These are phyloP conservation scores for Imbricaverruca yamaguchii DNA, from an alignment of 2,888 invertebrate species.

Conservation along the genomic window DNA sequence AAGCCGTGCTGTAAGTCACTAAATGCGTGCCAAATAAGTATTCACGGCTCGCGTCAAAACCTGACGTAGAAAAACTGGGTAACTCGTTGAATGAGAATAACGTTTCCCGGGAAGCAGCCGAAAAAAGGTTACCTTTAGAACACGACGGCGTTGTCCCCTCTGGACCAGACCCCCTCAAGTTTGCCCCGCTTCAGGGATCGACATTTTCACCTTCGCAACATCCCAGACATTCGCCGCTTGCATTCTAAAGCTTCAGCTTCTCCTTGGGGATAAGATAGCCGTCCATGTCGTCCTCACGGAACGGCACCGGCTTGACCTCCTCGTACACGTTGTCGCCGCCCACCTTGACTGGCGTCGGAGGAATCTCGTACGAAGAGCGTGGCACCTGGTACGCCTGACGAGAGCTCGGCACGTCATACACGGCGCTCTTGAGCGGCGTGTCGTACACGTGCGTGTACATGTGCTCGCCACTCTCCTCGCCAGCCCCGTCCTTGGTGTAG, in stretches of 20 bases:
- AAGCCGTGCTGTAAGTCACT: too few relatives aligned
- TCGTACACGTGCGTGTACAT: constrained; percentile 5
- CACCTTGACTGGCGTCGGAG: not conserved
- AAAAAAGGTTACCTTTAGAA: too few relatives aligned
- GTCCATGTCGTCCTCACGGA: not conserved
- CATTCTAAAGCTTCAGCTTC: not conserved
- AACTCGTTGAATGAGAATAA: too few relatives aligned
- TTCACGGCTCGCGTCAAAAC: too few relatives aligned
- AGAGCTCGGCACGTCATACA: constrained; percentile 4
- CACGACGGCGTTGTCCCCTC: too few relatives aligned
- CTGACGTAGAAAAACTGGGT: too few relatives aligned
- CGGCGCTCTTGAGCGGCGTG: not conserved
- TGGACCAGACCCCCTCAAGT: too few relatives aligned
- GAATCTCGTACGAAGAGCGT: not conserved
- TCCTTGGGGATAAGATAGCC: not conserved
- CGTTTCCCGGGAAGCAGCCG: too few relatives aligned
- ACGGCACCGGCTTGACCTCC: not conserved
- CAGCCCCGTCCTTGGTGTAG: not conserved
- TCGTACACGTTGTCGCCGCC: not conserved
- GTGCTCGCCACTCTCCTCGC: not conserved
- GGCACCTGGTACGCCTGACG: not conserved
- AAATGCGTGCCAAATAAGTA: too few relatives aligned
- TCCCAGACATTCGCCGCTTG: too few relatives aligned
- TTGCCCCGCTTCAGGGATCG: too few relatives aligned
- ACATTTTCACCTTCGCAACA: too few relatives aligned